Evolutionary conservation across 1,140 invertebrate species (phyloP), one percentile per base, ranked within the genome.

Genomic region (Akabosia matsudoensis): DNA sequence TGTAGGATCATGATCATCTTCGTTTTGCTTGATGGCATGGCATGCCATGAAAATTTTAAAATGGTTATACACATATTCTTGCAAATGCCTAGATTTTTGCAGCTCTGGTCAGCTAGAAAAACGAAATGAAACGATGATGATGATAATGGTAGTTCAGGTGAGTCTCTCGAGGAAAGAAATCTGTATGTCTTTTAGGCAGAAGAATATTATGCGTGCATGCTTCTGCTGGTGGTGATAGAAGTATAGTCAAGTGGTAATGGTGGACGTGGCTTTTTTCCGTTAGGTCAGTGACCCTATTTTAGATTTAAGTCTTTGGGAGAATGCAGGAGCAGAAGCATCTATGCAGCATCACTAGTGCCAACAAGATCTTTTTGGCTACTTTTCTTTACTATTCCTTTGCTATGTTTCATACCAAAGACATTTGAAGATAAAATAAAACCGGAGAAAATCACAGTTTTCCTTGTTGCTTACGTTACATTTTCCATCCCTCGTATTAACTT

Each of bases 221-320:
- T 7, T 28, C 2, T 67, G 28, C 24, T 45, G 28, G 61, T 67
- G 61, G n/a, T n/a, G n/a, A n/a, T n/a, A n/a, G n/a, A n/a, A n/a
- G n/a, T n/a, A n/a, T n/a, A n/a, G n/a, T n/a, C n/a, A n/a, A n/a
- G n/a, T n/a, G n/a, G 61, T 67, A 45, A 45, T 61, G 61, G 61
- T 67, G 61, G 61, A 67, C 61, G 61, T 67, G 61, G 61, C 54
- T 61, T 61, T 56, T 67, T 67, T 67, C 61, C 61, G 61, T 67
- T 67, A 67, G 61, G 61, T 28, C 61, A 67, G 7, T 67, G 61
- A 67, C 61, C 61, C 30, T 31, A 2, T 67, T 67, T 31, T 67
- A 18, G 7, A 67, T 30, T 67, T 61, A 24, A 45, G 61, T 28
- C 26, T 30, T 4, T 28, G 24, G 31, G 22, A 67, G 28, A 13